These are phyloP conservation scores for Drosophila persimilis DNA, from an alignment of 1,140 invertebrate genomes.

Conservation along the genomic window DNA sequence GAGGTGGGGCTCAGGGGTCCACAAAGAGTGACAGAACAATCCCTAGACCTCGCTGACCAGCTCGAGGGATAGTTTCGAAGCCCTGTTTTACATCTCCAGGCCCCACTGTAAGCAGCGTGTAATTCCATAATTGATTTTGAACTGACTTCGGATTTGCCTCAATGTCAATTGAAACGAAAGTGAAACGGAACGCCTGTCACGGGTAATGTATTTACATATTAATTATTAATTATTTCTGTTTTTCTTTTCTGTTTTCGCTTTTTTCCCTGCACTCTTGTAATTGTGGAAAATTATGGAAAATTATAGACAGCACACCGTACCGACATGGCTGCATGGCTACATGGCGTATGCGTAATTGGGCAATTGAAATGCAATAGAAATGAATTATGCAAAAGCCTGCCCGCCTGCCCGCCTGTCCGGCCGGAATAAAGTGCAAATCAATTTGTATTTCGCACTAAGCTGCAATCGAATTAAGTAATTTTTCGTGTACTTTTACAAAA, in stretches of 20 bases:
- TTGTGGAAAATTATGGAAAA: conserved; percentile 33
- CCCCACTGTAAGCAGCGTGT: background rate
- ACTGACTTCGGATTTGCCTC: conserved; percentile 45
- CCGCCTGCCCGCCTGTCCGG: conserved; percentile 5
- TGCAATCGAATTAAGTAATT: conserved; percentile 37
- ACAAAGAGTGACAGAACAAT: no score
- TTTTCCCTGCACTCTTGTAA: conserved; percentile 28
- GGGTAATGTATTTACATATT: conserved; percentile 44
- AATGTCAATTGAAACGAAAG: conserved; percentile 70
- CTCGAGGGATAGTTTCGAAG: background rate
- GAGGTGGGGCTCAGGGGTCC: background rate
- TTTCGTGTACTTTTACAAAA: background rate
- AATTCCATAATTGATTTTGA: conserved; percentile 47
- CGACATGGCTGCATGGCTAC: background rate
- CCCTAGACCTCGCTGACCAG: no score
- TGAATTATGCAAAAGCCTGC: conserved; percentile 61
- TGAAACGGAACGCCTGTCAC: conserved; percentile 31
- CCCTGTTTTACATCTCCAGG: background rate
- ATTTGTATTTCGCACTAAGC: conserved; percentile 34
- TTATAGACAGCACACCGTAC: conserved; percentile 16
- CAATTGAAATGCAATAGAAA: conserved; percentile 52
- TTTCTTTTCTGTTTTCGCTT: conserved; percentile 8
- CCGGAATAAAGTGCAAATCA: conserved; percentile 31
- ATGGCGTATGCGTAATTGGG: conserved; percentile 63
- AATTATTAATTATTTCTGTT: conserved; percentile 16